Base-by-base conservation (phyloP, 2,113 vertebrate genomes). In the Muntiacus reevesi region DNA sequence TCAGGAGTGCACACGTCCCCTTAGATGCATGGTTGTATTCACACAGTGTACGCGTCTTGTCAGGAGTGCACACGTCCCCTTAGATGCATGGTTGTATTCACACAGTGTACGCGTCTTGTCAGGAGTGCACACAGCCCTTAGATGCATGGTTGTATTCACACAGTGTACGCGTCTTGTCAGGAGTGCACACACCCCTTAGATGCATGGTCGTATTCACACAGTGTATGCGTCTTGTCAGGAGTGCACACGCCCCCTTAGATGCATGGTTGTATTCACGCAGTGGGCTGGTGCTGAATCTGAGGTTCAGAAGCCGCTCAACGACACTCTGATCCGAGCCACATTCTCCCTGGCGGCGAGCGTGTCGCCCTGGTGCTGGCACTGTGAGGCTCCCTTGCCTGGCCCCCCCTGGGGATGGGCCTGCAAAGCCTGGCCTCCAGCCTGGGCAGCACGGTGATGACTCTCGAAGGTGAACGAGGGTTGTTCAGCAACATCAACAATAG, bases 181-280 rank as follows among this genome's bases (percentile, higher is more conserved):
- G 74, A 10, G 47, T 2, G 14, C 14, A 27, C 4, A 6, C 21
- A 6, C 10, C 4, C 16, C 27, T 15, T 45, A 28, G 12, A 9
- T 30, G 15, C 2, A 5, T 0, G 1, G 33, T 17, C 13, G 0
- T 1, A 23, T 27, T 60, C 27, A n/a, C 15, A 2, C 13, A 6
- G 23, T 0, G 25, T 45, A 9, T 2, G 0, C 8, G 8, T 67
- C 64, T 67, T 21, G n/a, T 23, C 28, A 2, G 21, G 74, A 10
- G 47, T 2, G 14, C 15, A 27, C 5, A 6, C 12, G 2, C 5
- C 4, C 12, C 27, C 40, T 15, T 47, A 28, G 13, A 9, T 30
- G 19, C 2, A 5, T 0, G 1, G 33, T 14, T 13, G 0, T 1
- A 23, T 27, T 60, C 27, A n/a, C 15, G 4, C 17, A 8, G 25